Percentiles rank a stretch among this genome's conserved stretches.
Conservation (phyloP, 2,888 invertebrate genomes). For the Fragum whitleyi region DNA sequence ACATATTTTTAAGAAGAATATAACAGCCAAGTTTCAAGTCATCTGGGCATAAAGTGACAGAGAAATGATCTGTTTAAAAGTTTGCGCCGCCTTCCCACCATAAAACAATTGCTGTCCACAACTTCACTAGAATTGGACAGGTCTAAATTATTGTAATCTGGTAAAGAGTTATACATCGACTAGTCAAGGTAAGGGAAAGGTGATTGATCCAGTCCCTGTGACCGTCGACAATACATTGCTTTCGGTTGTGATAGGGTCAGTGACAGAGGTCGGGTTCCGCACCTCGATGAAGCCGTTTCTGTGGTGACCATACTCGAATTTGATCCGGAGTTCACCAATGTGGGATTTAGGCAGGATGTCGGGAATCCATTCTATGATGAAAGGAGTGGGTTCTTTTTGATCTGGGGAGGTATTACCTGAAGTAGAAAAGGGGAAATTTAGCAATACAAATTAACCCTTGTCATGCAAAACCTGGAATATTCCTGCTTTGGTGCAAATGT, state of each 20-base stretch:
- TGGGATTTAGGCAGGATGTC: constrained; percentile 89
- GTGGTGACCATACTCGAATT: constrained; percentile 90
- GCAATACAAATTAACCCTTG: no score
- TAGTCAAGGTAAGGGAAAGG: constrained; percentile 5
- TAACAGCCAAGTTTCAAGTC: no score
- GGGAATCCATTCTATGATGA: constrained; percentile 92
- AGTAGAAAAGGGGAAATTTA: constrained; percentile 8
- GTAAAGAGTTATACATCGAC: not conserved
- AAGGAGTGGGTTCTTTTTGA: constrained; percentile 88
- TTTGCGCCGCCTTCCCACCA: no score
- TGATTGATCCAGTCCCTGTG: not conserved
- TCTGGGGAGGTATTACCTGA: constrained; percentile 87
- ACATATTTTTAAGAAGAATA: no score
- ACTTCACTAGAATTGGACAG: no score
- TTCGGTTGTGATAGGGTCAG: not conserved
- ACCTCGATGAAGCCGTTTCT: constrained; percentile 86
- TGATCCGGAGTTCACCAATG: constrained; percentile 90
- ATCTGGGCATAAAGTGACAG: no score
- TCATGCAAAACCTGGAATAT: no score
- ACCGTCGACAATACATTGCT: not conserved
- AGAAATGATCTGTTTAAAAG: no score
- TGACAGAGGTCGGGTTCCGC: constrained; percentile 32
- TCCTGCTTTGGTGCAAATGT: no score
- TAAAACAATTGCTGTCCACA: no score
- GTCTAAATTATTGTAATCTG: no score